Conservation (phyloP, 2,113 vertebrate genomes). For the Lagenorhynchus albirostris region DNA sequence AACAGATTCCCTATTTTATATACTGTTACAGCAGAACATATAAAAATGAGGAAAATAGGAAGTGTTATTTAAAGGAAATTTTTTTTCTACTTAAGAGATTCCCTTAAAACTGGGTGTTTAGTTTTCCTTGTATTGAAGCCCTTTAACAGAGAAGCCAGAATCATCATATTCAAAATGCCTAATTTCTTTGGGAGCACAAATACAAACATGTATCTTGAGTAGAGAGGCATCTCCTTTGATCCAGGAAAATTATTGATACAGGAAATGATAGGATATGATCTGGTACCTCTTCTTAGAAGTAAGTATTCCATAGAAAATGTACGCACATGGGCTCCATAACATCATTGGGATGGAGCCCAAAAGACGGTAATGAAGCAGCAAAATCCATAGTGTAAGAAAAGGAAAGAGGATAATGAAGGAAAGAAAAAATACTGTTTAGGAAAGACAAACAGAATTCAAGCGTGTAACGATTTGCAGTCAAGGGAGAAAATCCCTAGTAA, state of each 20-base stretch:
- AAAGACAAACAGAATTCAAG: background rate
- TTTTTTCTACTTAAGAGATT: background rate
- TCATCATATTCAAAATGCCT: background rate
- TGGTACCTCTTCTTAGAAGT: background rate
- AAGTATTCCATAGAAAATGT: background rate
- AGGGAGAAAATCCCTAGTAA: background rate
- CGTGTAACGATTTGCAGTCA: background rate
- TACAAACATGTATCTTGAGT: background rate
- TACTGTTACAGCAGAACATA: background rate
- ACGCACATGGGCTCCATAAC: background rate
- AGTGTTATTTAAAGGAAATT: background rate
- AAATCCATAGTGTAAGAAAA: background rate
- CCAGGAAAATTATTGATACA: background rate
- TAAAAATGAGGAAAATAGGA: background rate
- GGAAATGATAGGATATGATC: background rate
- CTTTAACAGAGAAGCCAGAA: background rate
- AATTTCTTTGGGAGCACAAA: background rate
- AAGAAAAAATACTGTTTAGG: background rate
- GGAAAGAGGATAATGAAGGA: background rate
- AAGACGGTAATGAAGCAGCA: background rate
- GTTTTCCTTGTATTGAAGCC: background rate
- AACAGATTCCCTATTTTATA: background rate
- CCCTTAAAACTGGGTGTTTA: background rate
- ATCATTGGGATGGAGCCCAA: background rate
- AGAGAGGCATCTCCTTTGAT: background rate